Evolutionary conservation across 2,797 vertebrate species (phyloP), one percentile per base, ranked within the genome.

Genomic region (Aldrovandia affinis): DNA sequence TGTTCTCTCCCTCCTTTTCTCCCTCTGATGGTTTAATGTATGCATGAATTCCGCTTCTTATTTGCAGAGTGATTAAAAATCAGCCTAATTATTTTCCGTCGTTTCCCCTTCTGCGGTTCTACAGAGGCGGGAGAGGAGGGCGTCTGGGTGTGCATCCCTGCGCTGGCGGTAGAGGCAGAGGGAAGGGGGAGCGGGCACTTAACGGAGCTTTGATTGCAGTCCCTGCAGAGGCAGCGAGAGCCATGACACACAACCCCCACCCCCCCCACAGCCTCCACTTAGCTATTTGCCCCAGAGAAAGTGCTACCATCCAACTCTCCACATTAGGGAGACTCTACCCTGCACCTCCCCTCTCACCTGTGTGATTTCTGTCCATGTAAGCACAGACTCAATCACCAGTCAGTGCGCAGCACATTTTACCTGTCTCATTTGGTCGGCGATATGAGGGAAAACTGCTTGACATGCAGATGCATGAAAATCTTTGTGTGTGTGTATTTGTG

Each of bases 51-150:
- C 77, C n/a, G 47, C 80, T 79, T 68, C 44, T 68, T 70, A 75
- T 50, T 84, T 84, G 54, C 42, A 68, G 83, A 80, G 65, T 63
- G 42, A 84, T 44, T 84, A 79, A 84, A 84, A 83, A 61, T 78
- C 82, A 78, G 70, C 61, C 77, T 55, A 80, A 84, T 84, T 84
- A 84, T 68, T 50, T 77, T 55, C 36, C 59, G 22, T 79, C 22
- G n/a, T 18, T 25, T 54, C 15, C 30, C 15, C 75, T 30, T 39
- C 47, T 54, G 39, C 9, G n/a, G 81, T 14, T 55, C 28, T 42
- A 9, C 9, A 50, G 78, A n/a, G 61, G 50, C 28, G 50, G 50
- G 14, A 54, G 28, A 33, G n/a, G 63, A 9, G 14, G 4, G 28
- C 7, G 25, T 28, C 63, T 77, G 36, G 36, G 73, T 44, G 30